Evolutionary conservation across 1,140 invertebrate genomes (phyloP).

Genomic region (Diuraphis noxia): DNA sequence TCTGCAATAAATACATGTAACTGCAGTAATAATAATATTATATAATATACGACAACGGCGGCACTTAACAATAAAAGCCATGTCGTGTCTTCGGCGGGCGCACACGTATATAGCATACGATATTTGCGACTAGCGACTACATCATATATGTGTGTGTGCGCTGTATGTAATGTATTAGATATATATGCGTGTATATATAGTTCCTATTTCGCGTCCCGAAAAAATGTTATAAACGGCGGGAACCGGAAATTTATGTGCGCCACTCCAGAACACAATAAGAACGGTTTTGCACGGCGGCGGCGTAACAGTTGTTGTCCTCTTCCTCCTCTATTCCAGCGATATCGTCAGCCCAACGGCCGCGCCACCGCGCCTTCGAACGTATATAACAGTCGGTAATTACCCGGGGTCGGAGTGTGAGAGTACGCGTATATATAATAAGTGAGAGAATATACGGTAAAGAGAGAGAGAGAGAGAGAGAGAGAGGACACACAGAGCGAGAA

Average conservation of each 20-base stretch:
- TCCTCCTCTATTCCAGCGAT: neutral
- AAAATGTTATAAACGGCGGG: conserved; percentile 52
- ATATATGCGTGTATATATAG: too few relatives aligned
- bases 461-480: neutral
- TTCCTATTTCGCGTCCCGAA: conserved; percentile 44
- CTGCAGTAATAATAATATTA: conserved; percentile 41
- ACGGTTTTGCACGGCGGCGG: conserved; percentile 28
- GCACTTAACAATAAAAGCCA: conserved; percentile 54
- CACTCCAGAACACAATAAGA: conserved; percentile 48
- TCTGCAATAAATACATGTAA: neutral
- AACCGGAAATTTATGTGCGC: conserved; percentile 53
- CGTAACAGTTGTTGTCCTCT: conserved; percentile 48
- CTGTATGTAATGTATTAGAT: neutral
- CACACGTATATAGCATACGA: neutral
- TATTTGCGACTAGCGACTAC: neutral
- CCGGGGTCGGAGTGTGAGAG: conserved; percentile 9
- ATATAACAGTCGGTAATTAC: conserved; percentile 46
- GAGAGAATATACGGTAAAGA: neutral
- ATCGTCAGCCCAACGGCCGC: neutral
- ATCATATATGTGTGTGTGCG: neutral
- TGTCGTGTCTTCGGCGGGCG: conserved; percentile 48
- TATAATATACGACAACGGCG: neutral
- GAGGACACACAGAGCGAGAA: too few relatives aligned
- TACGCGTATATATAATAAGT: neutral
- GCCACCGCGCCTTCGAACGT: neutral